These are phyloP conservation scores for Lissocephala sabroskyi DNA, from an alignment of 2,888 invertebrate genomes.

Conservation along the genomic window DNA sequence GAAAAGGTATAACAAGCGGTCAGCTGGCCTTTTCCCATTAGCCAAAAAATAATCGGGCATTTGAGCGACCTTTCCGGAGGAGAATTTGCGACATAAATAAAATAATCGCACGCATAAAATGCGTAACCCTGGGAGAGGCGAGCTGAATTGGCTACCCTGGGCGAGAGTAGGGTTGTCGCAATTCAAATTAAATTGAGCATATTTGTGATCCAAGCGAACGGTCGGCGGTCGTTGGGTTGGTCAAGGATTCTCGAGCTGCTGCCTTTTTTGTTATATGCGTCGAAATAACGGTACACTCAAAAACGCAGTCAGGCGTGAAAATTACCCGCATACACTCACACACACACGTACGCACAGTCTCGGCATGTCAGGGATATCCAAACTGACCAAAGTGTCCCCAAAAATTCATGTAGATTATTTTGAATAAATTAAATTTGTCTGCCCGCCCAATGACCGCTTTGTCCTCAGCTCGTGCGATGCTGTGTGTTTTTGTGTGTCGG, in stretches of 20 bases:
- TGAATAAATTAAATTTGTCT: slow-evolving; percentile 57
- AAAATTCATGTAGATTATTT: slow-evolving; percentile 35
- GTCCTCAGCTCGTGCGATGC: background rate
- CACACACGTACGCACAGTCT: slow-evolving; percentile 6
- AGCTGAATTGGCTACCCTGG: background rate
- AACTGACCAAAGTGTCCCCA: background rate
- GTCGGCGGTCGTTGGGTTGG: slow-evolving; percentile 37
- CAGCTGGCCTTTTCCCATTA: slow-evolving; percentile 21
- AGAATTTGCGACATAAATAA: slow-evolving; percentile 37
- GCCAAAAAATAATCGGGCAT: background rate
- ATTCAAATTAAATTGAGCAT: slow-evolving; percentile 63
- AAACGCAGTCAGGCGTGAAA: slow-evolving; percentile 45
- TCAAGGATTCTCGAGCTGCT: slow-evolving; percentile 13
- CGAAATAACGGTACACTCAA: slow-evolving; percentile 45
- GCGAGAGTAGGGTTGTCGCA: slow-evolving; percentile 18
- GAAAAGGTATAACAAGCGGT: slow-evolving; percentile 3
- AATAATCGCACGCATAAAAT: slow-evolving; percentile 25
- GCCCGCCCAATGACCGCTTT: slow-evolving; percentile 28
- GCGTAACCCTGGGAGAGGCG: background rate
- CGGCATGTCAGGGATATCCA: background rate
- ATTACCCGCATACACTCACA: slow-evolving; percentile 19
- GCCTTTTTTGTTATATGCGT: too few species aligned
- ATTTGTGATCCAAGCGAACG: slow-evolving; percentile 37
- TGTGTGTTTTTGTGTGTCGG: slow-evolving; percentile 11
- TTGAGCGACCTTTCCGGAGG: slow-evolving; percentile 9